Evolutionary conservation across 2,888 invertebrate species (phyloP).

Genomic region (Stegana nigrithorax): DNA sequence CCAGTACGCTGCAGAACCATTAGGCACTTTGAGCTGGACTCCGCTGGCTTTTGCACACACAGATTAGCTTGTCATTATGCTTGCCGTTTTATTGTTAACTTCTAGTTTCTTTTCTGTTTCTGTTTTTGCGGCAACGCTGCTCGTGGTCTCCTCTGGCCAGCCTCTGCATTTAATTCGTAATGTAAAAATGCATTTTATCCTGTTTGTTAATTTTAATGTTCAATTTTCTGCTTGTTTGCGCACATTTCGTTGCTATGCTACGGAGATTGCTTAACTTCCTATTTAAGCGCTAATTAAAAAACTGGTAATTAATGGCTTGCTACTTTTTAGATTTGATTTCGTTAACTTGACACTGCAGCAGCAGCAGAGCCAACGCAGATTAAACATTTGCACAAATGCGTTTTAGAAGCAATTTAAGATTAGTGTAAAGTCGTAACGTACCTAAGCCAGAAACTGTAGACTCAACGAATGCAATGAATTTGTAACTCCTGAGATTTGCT

Average conservation of each 20-base stretch:
- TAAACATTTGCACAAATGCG: background rate
- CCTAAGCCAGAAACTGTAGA: too few species aligned
- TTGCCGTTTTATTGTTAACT: constrained; percentile 1
- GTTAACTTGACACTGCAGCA: background rate
- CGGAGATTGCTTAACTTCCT: background rate
- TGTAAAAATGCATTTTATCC: background rate
- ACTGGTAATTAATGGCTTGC: constrained; percentile 4
- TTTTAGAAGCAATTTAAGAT: background rate
- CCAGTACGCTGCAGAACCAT: constrained; percentile 6
- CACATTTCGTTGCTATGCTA: constrained; percentile 5
- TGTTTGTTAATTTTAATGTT: constrained; percentile 24
- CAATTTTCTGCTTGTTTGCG: constrained; percentile 39
- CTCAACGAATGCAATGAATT: too few species aligned
- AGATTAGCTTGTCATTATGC: background rate
- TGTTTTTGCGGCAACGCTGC: too few species aligned
- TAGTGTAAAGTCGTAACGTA: background rate
- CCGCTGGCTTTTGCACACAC: background rate
- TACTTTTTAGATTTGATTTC: background rate
- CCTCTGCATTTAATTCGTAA: background rate
- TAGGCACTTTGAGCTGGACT: background rate
- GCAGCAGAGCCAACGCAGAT: too few species aligned
- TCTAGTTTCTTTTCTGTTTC: background rate
- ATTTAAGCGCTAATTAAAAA: constrained; percentile 8
- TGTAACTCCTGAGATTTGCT: too few species aligned
- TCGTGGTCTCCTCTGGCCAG: too few species aligned